A percentile compares a stretch with the other conserved stretches of the same genome.
Evolutionary conservation across 2,113 vertebrate genomes (phyloP).

Genomic region (Arenaria interpres): DNA sequence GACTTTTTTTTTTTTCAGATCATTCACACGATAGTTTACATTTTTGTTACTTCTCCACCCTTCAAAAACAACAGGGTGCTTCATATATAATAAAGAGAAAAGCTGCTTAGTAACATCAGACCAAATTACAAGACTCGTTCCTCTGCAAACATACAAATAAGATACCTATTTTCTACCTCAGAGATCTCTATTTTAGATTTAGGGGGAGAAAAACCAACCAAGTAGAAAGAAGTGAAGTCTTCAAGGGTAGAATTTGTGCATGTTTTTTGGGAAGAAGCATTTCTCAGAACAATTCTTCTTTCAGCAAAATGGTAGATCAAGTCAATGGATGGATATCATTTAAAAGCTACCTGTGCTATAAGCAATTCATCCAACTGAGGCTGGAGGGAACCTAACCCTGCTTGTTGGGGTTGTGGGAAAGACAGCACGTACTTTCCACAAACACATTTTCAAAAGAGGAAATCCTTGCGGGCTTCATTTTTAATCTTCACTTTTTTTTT

Average conservation of each 20-base stretch:
- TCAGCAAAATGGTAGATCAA: slow-evolving; percentile 22
- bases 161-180: background rate
- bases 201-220: background rate
- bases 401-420: background rate
- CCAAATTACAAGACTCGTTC: background rate
- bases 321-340: background rate
- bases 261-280: background rate
- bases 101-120: background rate
- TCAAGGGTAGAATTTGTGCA: background rate
- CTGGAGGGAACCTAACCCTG: background rate
- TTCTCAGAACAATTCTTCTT: background rate
- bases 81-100: background rate
- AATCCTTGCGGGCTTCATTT: background rate
- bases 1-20: background rate
- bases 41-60: background rate
- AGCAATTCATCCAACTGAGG: background rate
- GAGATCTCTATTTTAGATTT: background rate
- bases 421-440: background rate
- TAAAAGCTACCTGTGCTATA: background rate
- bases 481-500: background rate
- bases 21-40: background rate
- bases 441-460: background rate
- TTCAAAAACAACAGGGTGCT: background rate
- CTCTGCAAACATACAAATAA: background rate
- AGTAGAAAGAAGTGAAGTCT: background rate